Base-by-base conservation (phyloP, 2,888 invertebrate genomes). In the Leptopterna dolabrata region DNA sequence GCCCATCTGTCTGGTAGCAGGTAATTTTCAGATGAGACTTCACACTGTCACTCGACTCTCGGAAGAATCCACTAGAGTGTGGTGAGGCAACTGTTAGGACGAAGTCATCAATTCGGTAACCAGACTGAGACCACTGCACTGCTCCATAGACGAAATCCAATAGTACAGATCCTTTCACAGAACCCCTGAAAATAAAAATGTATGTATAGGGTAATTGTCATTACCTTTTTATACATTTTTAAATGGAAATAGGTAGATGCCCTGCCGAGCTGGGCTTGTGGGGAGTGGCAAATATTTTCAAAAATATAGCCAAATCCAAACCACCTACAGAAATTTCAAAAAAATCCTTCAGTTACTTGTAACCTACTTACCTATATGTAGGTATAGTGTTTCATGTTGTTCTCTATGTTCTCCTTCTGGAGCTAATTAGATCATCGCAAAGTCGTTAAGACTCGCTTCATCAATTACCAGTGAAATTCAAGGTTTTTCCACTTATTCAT, bases 11-110 rank as follows among this genome's bases (percentile, higher is more conserved):
- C 16, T 19, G 45, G 47, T 78, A 78, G 41, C 78, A 78, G 19
- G 36, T 41, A 73, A 73, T 73, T 73, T 30, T 73, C 36, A 36
- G 0, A 9, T 9, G 19, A 0, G 2, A 63, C 3, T 11, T 63
- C 19, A 16, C 13, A 16, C 16, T n/a, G n/a, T 51, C 51, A 51
- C 14, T 16, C 1, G 51, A n/a, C 6, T 51, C 4, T 16, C n/a
- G 19, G 63, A 63, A 24, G 7, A 63, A 63, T 63, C 63, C 24
- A 11, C 19, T 13, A 24, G 24, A 63, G 36, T 9, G 30, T 73
- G 73, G 45, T 24, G 27, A 29, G 19, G 81, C 36, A 30, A 70
- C 83, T 41, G 83, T 47, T 70, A 83, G 7, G 3, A 83, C 83
- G 13, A 36, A 11, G 14, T 83, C 36, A 16, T 43, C 43, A 2